phyloP scores from a whole-genome alignment of 2,113 vertebrate genomes.

The Polypterus bichir region DNA sequence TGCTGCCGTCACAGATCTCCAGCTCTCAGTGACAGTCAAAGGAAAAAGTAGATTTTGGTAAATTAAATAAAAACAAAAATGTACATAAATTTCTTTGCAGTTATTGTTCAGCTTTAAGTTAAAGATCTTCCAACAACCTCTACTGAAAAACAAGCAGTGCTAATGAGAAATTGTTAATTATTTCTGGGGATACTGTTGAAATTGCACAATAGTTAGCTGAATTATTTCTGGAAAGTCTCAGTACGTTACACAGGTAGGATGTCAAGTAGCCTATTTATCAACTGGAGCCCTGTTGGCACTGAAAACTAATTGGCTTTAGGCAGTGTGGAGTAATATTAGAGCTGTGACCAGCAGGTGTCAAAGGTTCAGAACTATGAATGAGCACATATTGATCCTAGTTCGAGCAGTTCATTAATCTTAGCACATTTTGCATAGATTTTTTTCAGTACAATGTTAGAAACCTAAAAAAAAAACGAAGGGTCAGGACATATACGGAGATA shows the following conservation, averaged over 20 bases:
- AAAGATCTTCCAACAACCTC: no score
- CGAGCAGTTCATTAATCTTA: slow-evolving; percentile 73
- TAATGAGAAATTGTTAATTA: slow-evolving; percentile 57
- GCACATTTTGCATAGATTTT: slow-evolving; percentile 61
- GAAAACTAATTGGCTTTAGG: slow-evolving; percentile 42
- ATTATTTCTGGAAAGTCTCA: slow-evolving; percentile 51
- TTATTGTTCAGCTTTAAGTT: no score
- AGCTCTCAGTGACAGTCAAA: no score
- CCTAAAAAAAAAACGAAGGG: slow-evolving; percentile 44
- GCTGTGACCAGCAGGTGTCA: slow-evolving; percentile 56
- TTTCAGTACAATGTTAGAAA: slow-evolving; percentile 57
- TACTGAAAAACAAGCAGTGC: slow-evolving; percentile 14
- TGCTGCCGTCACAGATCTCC: no score
- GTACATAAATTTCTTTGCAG: no score
- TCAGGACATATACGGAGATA: no score
- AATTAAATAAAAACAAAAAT: no score
- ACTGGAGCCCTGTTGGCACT: slow-evolving; percentile 50
- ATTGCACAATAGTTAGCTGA: slow-evolving; percentile 48
- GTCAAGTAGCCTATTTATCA: slow-evolving; percentile 62
- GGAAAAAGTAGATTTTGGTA: no score
- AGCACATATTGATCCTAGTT: slow-evolving; percentile 58
- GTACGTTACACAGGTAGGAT: slow-evolving; percentile 47
- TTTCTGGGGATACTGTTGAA: slow-evolving; percentile 30
- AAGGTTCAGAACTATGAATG: slow-evolving; percentile 46
- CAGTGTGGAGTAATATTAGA: slow-evolving; percentile 36